phyloP scores from a whole-genome alignment of 1,140 invertebrate species.

The Drosophila lini region DNA sequence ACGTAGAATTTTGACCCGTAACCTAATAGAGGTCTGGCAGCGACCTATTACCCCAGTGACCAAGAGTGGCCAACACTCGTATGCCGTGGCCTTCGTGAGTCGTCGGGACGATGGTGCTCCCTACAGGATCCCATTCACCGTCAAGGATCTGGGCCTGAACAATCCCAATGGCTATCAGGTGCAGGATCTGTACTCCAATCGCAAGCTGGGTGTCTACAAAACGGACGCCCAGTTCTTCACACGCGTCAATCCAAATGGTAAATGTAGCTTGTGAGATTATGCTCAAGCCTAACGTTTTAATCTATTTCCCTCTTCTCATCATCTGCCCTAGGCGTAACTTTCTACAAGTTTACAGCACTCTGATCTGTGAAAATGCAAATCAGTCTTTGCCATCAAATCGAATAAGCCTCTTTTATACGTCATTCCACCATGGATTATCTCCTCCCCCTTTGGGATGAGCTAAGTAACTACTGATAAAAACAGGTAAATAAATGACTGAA shows the following conservation, averaged over 20 bases:
- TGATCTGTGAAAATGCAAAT: conserved; percentile 44
- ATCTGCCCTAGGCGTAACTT: conserved; percentile 66
- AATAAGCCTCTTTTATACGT: conserved; percentile 37
- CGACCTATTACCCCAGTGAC: conserved; percentile 92
- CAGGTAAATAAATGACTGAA: conserved; percentile 4
- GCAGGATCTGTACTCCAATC: conserved; percentile 63
- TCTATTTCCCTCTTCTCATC: conserved; percentile 3
- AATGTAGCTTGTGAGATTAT: not conserved
- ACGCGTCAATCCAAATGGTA: conserved; percentile 80
- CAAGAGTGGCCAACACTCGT: conserved; percentile 91
- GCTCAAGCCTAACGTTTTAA: not conserved
- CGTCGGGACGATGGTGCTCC: conserved; percentile 89
- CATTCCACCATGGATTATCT: not conserved
- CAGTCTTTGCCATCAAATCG: conserved; percentile 28
- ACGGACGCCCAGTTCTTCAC: conserved; percentile 49
- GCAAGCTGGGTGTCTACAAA: conserved; percentile 39
- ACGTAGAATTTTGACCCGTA: conserved; percentile 87
- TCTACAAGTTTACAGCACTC: conserved; percentile 79
- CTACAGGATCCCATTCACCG: conserved; percentile 85
- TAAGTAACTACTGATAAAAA: conserved; percentile 9
- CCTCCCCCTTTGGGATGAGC: not conserved
- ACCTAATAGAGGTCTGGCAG: conserved; percentile 96
- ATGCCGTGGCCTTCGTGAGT: conserved; percentile 94
- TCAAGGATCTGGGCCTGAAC: conserved; percentile 85
- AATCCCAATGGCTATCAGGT: conserved; percentile 84